Conservation (phyloP, 2,113 vertebrate genomes). For the Narcine bancroftii region DNA sequence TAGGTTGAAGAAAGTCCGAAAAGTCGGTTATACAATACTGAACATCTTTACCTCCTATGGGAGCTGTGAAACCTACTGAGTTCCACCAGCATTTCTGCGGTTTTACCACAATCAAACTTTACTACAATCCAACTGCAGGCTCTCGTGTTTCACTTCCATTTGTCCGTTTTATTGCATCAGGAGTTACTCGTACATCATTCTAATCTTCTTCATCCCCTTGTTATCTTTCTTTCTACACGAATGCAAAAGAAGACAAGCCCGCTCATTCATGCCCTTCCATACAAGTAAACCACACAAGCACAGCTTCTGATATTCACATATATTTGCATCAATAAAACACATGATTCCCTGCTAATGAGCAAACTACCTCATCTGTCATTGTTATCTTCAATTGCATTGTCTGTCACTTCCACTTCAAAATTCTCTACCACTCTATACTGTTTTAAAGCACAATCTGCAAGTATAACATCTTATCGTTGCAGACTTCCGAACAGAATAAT, state of each 20-base stretch:
- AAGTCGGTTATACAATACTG: too few relatives aligned
- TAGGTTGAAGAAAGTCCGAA: too few relatives aligned
- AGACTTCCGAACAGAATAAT: not conserved
- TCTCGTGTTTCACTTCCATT: not conserved
- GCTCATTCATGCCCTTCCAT: not conserved
- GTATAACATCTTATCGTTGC: not conserved
- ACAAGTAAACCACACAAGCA: not conserved
- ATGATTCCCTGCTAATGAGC: not conserved
- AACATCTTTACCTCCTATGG: too few relatives aligned
- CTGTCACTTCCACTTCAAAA: not conserved
- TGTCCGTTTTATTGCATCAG: not conserved
- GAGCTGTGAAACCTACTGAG: too few relatives aligned
- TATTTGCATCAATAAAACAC: not conserved
- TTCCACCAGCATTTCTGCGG: too few relatives aligned
- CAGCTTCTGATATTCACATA: not conserved
- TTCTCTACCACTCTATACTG: not conserved
- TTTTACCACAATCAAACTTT: too few relatives aligned
- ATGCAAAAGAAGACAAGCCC: not conserved
- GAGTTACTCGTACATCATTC: not conserved
- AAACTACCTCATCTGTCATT: not conserved
- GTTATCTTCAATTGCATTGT: not conserved
- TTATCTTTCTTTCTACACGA: not conserved
- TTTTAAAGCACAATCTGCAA: not conserved
- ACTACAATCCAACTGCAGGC: too few relatives aligned
- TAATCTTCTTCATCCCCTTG: not conserved